A percentile compares a stretch with the other conserved stretches of the same genome.
Evolutionary conservation across 2,888 invertebrate species (phyloP).

Genomic region (Drosophila niveifrons): DNA sequence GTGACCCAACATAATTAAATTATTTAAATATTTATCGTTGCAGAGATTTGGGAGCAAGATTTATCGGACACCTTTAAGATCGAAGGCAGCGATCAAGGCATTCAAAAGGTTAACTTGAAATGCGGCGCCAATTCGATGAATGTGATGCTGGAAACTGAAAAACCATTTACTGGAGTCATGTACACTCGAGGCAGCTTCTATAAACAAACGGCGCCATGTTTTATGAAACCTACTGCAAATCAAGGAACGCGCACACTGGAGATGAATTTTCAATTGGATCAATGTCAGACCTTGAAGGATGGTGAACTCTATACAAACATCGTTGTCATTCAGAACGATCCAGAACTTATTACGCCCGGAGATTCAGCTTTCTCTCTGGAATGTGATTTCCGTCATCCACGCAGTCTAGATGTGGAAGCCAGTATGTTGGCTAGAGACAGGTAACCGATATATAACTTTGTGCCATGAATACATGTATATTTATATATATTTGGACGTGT

Average conservation of each 20-base stretch:
- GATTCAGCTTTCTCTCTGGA: slow-evolving; percentile 89
- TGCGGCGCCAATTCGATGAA: slow-evolving; percentile 87
- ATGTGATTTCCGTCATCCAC: slow-evolving; percentile 88
- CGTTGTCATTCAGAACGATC: slow-evolving; percentile 89
- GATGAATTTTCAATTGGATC: slow-evolving; percentile 87
- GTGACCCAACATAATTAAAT: neutral
- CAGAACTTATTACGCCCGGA: slow-evolving; percentile 88
- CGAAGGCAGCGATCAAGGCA: slow-evolving; percentile 87
- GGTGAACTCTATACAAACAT: slow-evolving; percentile 88
- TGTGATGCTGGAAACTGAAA: slow-evolving; percentile 86
- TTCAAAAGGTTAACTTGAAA: slow-evolving; percentile 87
- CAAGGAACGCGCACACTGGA: slow-evolving; percentile 85
- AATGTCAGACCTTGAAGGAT: slow-evolving; percentile 87
- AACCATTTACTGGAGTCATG: slow-evolving; percentile 88
- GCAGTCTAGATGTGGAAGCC: slow-evolving; percentile 86
- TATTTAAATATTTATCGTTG: slow-evolving; percentile 15
- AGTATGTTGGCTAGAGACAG: slow-evolving; percentile 86
- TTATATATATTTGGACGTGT: slow-evolving; percentile 44
- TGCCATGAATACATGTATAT: slow-evolving; percentile 20
- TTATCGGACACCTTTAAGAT: slow-evolving; percentile 87
- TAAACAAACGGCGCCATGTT: slow-evolving; percentile 87
- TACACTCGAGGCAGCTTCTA: slow-evolving; percentile 88
- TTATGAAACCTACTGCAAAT: slow-evolving; percentile 86
- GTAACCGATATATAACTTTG: slow-evolving; percentile 64
- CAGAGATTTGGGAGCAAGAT: slow-evolving; percentile 86